These are phyloP conservation scores for Bagarius yarrelli DNA, from an alignment of 2,113 vertebrate species.

Conservation along the genomic window DNA sequence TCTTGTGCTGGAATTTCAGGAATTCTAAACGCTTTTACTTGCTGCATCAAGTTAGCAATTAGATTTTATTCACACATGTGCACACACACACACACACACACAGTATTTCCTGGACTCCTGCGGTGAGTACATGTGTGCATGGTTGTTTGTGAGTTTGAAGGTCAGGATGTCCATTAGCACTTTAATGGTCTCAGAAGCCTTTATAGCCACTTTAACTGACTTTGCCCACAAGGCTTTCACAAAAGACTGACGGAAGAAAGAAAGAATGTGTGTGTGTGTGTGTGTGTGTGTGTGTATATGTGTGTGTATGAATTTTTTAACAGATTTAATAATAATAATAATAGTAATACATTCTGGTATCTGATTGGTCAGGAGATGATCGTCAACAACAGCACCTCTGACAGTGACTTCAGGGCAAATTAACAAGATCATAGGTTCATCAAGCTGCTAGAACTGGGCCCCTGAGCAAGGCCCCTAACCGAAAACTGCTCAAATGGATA, in stretches of 20 bases:
- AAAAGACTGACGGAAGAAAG: background rate
- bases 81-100: background rate
- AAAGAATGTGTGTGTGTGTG: background rate
- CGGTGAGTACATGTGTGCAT: constrained; percentile 3
- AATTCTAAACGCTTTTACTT: constrained; percentile 13
- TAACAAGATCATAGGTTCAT: too few species aligned
- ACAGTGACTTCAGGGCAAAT: too few species aligned
- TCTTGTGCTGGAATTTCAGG: constrained; percentile 1
- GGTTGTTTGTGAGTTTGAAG: constrained; percentile 30
- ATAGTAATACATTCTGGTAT: too few species aligned
- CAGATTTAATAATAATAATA: too few species aligned
- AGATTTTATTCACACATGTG: background rate
- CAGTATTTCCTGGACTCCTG: constrained; percentile 25
- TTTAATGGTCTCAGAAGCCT: constrained; percentile 26
- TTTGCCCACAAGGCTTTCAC: background rate
- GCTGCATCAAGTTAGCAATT: constrained; percentile 1
- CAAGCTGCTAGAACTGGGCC: too few species aligned
- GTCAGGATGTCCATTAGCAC: constrained; percentile 35
- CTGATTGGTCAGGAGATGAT: too few species aligned
- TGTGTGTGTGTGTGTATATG: background rate
- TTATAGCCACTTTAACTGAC: constrained; percentile 17
- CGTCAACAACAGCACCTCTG: too few species aligned
- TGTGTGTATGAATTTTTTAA: too few species aligned
- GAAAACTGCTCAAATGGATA: too few species aligned
- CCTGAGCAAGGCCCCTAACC: too few species aligned